Percentiles rank a stretch among this genome's conserved stretches.
Evolutionary conservation across 2,797 vertebrate species (phyloP).

Genomic region (Coranthus polyacanthus): DNA sequence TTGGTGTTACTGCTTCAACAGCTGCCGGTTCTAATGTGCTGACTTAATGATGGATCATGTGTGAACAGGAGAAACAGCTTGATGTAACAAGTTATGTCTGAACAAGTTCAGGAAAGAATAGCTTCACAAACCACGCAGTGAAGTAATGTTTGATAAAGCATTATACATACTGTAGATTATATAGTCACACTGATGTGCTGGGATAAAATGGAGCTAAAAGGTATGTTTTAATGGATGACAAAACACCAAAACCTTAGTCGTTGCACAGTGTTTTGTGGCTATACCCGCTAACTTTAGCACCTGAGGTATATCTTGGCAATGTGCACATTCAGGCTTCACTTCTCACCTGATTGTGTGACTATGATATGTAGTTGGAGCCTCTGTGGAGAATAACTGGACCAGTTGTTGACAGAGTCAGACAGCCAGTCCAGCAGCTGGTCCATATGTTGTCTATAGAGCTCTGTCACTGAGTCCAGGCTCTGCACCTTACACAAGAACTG

Average conservation of each 20-base stretch:
- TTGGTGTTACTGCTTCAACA: conserved; percentile 15
- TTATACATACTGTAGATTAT: conserved; percentile 1
- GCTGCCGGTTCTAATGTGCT: conserved; percentile 25
- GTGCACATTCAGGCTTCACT: conserved; percentile 37
- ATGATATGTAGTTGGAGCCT: conserved; percentile 88
- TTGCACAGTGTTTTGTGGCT: conserved; percentile 6
- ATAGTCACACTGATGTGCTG: conserved; percentile 1
- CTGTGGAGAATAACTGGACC: conserved; percentile 88
- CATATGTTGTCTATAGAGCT: conserved; percentile 89
- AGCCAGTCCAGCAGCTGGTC: conserved; percentile 88
- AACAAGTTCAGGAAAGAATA: conserved; percentile 31
- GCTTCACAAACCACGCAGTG: conserved; percentile 6
- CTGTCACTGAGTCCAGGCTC: conserved; percentile 67
- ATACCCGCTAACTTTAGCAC: conserved; percentile 30
- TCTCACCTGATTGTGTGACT: conserved; percentile 88
- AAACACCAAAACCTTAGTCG: conserved; percentile 17
- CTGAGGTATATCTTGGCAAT: conserved; percentile 38
- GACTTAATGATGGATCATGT: conserved; percentile 40
- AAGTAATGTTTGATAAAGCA: conserved; percentile 29
- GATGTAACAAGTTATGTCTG: conserved; percentile 18
- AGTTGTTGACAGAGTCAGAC: conserved; percentile 81
- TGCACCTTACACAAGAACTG: conserved; percentile 83
- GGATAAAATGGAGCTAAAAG: conserved; percentile 9
- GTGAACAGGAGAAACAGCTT: conserved; percentile 37
- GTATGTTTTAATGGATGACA: conserved; percentile 13